Base-by-base conservation (phyloP, 1,140 invertebrate species). In the Heliconius hermathena region DNA sequence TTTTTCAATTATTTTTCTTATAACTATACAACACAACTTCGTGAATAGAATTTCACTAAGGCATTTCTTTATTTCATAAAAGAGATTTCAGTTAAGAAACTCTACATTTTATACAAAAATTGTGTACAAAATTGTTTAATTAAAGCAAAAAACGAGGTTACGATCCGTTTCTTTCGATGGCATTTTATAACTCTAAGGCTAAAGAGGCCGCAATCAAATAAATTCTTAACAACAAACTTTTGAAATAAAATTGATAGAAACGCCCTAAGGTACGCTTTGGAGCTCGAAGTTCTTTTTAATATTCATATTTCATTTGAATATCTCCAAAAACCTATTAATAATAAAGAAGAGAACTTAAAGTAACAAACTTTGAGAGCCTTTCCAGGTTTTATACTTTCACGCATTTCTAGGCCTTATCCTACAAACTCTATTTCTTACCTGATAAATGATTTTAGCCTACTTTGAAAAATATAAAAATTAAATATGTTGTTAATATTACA, bases 191-290 rank as follows among this genome's bases (percentile, higher is more conserved):
- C 81, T 88, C 85, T 86, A 18, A 83, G 85, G 77, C 80, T 80
- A 85, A 85, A 82, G 82, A 85, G 83, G 71, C 75, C 79, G 84
- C 85, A 89, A 90, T 88, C 88, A 88, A 88, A 89, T 87, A 84
- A 90, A 90, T 85, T 88, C 81, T 84, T 81, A 79, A 79, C 73
- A 71, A 79, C 66, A 76, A 79, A 79, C 20, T 89, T 89, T 81
- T 76, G 72, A 84, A 90, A 85, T 87, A 87, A 85, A 89, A 87
- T 90, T 87, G 81, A 89, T 87, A 81, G 82, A 79, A 82, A 83
- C 82, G 81, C 81, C 78, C 70, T 74, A 79, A 81, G 82, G 76
- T 74, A 75, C 46, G 77, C 74, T 78, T 81, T 77, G 78, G 76
- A 66, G 72, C 72, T 52, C 74, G 41, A 80, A 82, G 26, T 29